A percentile compares a stretch with the other conserved stretches of the same genome.
Conservation (phyloP, 2,888 invertebrate species). For the Muscina levida region DNA sequence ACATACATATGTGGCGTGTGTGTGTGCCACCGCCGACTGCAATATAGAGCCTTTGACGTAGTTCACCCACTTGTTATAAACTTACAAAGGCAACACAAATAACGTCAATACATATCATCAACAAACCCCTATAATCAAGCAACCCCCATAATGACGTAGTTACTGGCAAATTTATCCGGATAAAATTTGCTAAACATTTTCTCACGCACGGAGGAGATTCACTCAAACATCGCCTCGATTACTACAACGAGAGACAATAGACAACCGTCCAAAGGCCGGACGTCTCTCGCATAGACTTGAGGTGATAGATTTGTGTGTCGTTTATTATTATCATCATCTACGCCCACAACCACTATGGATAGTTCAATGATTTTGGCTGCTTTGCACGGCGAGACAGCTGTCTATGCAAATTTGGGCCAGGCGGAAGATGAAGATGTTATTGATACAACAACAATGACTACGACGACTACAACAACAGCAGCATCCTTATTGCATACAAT, state of each 20-base stretch:
- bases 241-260: too few species aligned
- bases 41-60: conserved; percentile 41
- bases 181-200: conserved; percentile 15
- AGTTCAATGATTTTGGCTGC: conserved; percentile 74
- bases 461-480: conserved; percentile 32
- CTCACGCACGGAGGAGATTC: background rate
- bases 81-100: conserved; percentile 2
- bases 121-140: conserved; percentile 11
- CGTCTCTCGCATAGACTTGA: background rate
- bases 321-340: background rate
- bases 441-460: conserved; percentile 11
- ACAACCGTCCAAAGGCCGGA: background rate
- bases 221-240: background rate
- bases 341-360: conserved; percentile 69
- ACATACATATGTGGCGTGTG: background rate
- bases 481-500: conserved; percentile 41
- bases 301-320: background rate
- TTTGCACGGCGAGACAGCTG: conserved; percentile 62
- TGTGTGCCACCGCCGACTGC: background rate
- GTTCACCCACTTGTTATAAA: conserved; percentile 56
- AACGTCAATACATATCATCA: conserved; percentile 8
- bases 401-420: conserved; percentile 53
- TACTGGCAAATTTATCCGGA: background rate
- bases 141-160: conserved; percentile 60
- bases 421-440: conserved; percentile 40